Evolutionary conservation across 2,113 vertebrate genomes (phyloP).

Genomic region (Craseonycteris thonglongyai): DNA sequence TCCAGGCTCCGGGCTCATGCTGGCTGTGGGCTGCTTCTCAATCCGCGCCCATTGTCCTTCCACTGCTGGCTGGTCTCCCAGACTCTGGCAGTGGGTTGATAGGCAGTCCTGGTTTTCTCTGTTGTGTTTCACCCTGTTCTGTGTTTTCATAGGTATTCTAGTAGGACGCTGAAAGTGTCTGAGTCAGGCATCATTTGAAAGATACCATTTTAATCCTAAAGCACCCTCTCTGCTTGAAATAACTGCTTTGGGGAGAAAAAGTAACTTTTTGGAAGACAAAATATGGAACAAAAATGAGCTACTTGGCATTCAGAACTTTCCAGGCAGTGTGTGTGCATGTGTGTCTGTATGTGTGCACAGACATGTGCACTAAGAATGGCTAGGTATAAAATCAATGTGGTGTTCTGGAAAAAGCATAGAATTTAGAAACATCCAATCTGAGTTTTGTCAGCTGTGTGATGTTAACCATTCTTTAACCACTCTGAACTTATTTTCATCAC

Average conservation of each 20-base stretch:
- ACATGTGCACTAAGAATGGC: fast-evolving
- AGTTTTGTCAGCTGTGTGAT: neutral
- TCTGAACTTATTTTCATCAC: neutral
- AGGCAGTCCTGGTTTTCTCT: neutral
- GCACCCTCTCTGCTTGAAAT: neutral
- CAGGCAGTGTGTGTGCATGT: neutral
- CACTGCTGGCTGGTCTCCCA: neutral
- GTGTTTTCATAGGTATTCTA: neutral
- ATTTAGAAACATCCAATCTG: neutral
- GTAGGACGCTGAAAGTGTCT: neutral
- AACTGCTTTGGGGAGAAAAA: neutral
- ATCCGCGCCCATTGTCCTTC: neutral
- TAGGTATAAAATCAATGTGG: neutral
- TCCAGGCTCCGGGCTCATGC: fast-evolving
- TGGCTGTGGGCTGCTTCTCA: neutral
- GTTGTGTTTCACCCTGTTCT: neutral
- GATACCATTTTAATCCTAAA: neutral
- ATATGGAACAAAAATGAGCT: neutral
- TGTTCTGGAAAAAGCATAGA: neutral
- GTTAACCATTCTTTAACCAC: neutral
- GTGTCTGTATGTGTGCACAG: too few relatives aligned
- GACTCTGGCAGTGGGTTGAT: neutral
- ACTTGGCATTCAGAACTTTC: neutral
- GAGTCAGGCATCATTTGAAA: neutral
- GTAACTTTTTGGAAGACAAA: neutral